phyloP scores from a whole-genome alignment of 1,140 invertebrate genomes.

The Spodoptera litura region DNA sequence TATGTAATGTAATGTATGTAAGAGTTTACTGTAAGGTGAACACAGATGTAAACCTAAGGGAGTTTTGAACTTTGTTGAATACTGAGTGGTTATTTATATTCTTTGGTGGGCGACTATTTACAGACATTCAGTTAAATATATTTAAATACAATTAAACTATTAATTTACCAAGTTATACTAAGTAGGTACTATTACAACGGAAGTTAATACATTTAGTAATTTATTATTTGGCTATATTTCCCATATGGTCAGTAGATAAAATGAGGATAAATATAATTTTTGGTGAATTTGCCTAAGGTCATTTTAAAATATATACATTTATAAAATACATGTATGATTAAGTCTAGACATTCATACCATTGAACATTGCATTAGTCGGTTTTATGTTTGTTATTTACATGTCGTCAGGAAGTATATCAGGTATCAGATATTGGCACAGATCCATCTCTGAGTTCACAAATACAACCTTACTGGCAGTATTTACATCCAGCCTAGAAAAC shows the following conservation, averaged over 20 bases:
- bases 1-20: too few species aligned
- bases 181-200: too few species aligned
- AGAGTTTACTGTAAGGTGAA: too few species aligned
- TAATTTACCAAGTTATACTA: too few species aligned
- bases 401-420: constrained; percentile 90
- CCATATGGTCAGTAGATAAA: background rate
- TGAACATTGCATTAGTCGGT: constrained; percentile 24
- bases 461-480: constrained; percentile 90
- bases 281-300: constrained; percentile 12
- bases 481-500: constrained; percentile 89
- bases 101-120: too few species aligned
- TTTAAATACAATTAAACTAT: too few species aligned
- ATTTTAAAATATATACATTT: constrained; percentile 38
- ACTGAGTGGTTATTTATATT: too few species aligned
- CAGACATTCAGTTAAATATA: too few species aligned
- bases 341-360: background rate
- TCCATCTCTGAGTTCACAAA: constrained; percentile 90
- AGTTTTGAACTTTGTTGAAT: too few species aligned
- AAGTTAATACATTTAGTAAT: too few species aligned
- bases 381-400: constrained; percentile 81
- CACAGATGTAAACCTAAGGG: too few species aligned
- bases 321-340: constrained; percentile 11
- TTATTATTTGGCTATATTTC: too few species aligned
- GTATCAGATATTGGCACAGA: constrained; percentile 90
- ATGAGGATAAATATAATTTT: background rate